Evolutionary conservation across 2,888 invertebrate species (phyloP), one percentile per base, ranked within the genome.

Genomic region (Polymixis lichenea): DNA sequence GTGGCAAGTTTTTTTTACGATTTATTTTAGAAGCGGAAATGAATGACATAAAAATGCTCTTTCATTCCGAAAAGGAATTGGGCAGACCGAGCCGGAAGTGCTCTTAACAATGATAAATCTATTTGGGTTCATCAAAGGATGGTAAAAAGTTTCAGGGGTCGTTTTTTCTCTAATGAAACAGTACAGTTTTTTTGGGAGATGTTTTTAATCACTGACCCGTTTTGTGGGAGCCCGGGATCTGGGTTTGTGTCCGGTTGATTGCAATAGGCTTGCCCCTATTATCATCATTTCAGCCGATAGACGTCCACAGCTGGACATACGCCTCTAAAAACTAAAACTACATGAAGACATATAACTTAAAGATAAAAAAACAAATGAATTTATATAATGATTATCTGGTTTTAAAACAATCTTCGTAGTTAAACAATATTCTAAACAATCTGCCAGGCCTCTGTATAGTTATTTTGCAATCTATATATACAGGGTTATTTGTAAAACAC

Each of bases 1-100:
- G 69, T 73, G 66, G 74, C 56, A 80, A 82, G 83, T 70, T 86
- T 84, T 86, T n/a, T 83, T 82, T 79, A 77, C 74, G 66, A 71
- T 80, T 84, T 85, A 86, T 85, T 87, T 86, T 77, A 77, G 81
- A 83, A 70, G 66, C 55, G 76, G 78, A 79, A 87, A 81, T 86
- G 80, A 84, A 80, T 78, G 82, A 80, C 81, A 83, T 82, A 81
- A 87, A 84, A 82, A 83, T 84, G 80, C 78, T 86, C 84, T 86
- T 86, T 74, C 78, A 72, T 82, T 82, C 69, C 74, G 55, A 84
- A 82, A 68, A 28, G 71, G 75, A 81, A 73, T 75, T 69, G 84
- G 84, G 84, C 60, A 80, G 69, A 83, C 71, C 68, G n/a, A 69
- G 53, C 61, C n/a, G 56, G 43, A 70, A 83, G 72, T 64, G 72